Conservation (phyloP, 1,140 invertebrate genomes). For the Ceratosolen fusciceps region DNA sequence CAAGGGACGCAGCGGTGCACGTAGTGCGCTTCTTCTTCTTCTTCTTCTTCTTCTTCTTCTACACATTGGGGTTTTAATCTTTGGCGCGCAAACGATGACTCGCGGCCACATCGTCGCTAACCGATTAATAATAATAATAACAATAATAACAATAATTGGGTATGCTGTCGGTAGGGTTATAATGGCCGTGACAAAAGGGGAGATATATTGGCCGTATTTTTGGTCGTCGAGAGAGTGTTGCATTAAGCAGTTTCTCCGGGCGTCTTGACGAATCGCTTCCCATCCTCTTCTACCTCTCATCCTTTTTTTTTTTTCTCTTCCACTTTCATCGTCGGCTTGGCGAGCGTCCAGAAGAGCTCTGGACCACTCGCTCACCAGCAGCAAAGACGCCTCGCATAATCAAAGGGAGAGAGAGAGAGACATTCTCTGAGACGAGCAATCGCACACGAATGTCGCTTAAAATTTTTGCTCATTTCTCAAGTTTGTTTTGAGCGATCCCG, state of each 20-base stretch:
- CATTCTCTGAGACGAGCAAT: not conserved
- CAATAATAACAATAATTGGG: no score
- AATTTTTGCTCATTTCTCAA: not conserved
- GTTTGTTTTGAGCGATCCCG: not conserved
- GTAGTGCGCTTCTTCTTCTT: no score
- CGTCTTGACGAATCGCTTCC: not conserved
- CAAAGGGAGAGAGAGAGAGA: no score
- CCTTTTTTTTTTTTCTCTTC: not conserved
- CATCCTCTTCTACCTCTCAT: not conserved
- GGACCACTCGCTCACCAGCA: no score
- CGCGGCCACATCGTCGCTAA: not conserved
- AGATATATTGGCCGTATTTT: conserved; percentile 1
- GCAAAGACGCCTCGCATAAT: not conserved
- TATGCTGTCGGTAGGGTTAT: not conserved
- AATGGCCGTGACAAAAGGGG: not conserved
- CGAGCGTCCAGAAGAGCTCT: not conserved
- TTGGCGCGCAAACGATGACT: not conserved
- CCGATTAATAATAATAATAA: not conserved
- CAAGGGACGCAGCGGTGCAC: no score
- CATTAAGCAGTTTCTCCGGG: not conserved
- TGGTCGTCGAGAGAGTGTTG: not conserved
- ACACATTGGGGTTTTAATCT: no score
- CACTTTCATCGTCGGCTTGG: not conserved
- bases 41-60: no score
- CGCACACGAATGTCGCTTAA: not conserved